Percentiles rank a stretch among this genome's conserved stretches.
phyloP scores from a whole-genome alignment of 1,140 invertebrate species.

The Drosophila azteca region DNA sequence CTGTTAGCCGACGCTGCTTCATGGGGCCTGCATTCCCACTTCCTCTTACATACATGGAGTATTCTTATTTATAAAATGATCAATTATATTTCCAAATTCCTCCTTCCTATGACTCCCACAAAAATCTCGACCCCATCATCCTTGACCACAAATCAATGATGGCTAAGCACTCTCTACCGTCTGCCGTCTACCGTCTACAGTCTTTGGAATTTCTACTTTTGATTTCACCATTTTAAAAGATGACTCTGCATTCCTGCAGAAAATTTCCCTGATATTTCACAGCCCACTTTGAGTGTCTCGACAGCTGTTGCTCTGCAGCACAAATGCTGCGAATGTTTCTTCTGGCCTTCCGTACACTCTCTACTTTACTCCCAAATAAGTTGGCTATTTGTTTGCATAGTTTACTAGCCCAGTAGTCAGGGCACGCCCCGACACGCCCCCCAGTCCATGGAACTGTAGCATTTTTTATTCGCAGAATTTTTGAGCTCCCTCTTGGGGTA shows the following conservation, averaged over 20 bases:
- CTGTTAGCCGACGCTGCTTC: too few species aligned
- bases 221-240: conserved; percentile 1
- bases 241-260: conserved; percentile 26
- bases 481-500: conserved; percentile 43
- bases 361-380: conserved; percentile 37
- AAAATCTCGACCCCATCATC: too few species aligned
- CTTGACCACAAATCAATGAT: background rate
- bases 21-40: too few species aligned
- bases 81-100: too few species aligned
- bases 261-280: conserved; percentile 42
- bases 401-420: conserved; percentile 45
- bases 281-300: conserved; percentile 29
- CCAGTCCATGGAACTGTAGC: conserved; percentile 8
- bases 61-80: too few species aligned
- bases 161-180: background rate
- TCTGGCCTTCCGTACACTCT: conserved; percentile 29
- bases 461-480: conserved; percentile 49
- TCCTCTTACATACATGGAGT: too few species aligned
- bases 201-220: conserved; percentile 9
- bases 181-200: background rate
- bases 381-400: conserved; percentile 61
- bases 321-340: conserved; percentile 1
- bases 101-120: too few species aligned
- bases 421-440: conserved; percentile 39
- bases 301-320: conserved; percentile 51